These are phyloP conservation scores for Merodon equestris DNA, from an alignment of 2,888 invertebrate species.

Conservation along the genomic window DNA sequence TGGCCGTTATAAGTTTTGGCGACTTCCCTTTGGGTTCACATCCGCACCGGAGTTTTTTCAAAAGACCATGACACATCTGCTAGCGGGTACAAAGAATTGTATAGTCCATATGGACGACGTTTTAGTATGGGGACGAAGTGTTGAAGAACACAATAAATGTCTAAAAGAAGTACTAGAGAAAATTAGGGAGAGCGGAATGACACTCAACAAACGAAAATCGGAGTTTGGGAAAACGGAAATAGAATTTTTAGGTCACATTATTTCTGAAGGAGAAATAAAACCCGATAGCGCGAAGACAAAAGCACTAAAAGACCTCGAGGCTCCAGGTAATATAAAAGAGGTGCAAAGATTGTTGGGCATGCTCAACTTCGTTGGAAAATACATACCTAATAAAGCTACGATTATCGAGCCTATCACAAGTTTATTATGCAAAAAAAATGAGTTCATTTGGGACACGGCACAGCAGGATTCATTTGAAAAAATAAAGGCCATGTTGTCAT, in stretches of 20 bases:
- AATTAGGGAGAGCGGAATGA: constrained; percentile 6
- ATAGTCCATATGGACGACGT: constrained; percentile 13
- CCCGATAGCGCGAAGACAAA: constrained; percentile 17
- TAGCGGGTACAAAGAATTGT: constrained; percentile 25
- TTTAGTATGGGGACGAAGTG: constrained; percentile 11
- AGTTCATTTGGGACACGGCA: constrained; percentile 6
- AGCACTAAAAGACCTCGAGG: constrained; percentile 19
- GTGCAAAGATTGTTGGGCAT: constrained; percentile 30
- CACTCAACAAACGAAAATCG: constrained; percentile 14
- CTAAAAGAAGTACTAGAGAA: constrained; percentile 13
- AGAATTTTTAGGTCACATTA: constrained; percentile 19
- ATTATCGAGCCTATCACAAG: constrained; percentile 13
- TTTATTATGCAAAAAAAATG: not conserved
- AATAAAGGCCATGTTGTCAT: not conserved
- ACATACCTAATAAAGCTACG: constrained; percentile 28
- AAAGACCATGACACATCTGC: constrained; percentile 17
- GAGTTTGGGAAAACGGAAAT: constrained; percentile 17
- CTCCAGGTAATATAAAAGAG: constrained; percentile 20
- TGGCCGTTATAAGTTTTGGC: constrained; percentile 15
- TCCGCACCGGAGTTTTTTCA: constrained; percentile 35
- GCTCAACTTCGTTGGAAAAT: constrained; percentile 33
- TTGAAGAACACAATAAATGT: constrained; percentile 5
- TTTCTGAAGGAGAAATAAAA: constrained; percentile 15
- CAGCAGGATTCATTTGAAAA: not conserved
- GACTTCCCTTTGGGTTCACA: constrained; percentile 32